These are phyloP conservation scores for Orycteropus afer DNA, from an alignment of 2,113 vertebrate genomes.

Conservation along the genomic window DNA sequence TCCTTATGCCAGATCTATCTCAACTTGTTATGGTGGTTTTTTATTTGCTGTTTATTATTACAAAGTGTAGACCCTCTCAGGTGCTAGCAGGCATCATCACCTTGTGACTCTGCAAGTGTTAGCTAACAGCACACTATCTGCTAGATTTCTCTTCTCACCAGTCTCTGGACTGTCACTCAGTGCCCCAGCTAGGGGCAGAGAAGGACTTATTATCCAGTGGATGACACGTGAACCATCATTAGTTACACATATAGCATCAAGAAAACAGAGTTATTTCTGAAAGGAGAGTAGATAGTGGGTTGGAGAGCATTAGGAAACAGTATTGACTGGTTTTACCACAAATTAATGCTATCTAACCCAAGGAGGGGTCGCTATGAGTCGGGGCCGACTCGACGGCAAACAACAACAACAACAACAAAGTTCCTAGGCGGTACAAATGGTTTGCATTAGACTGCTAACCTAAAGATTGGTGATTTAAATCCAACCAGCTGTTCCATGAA, in stretches of 20 bases:
- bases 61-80: fast-evolving
- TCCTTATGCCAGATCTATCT: neutral
- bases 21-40: neutral
- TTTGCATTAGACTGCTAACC: no score
- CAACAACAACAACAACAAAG: no score
- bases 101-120: fast-evolving
- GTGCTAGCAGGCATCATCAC: neutral
- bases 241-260: neutral
- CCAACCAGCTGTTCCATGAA: no score
- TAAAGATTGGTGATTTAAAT: no score
- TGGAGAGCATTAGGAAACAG: neutral
- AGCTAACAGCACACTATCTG: neutral
- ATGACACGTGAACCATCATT: fast-evolving
- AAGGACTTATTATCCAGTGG: neutral
- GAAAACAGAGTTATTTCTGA: neutral
- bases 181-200: neutral
- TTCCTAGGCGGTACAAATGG: no score
- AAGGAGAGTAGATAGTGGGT: neutral
- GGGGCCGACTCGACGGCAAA: no score
- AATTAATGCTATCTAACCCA: neutral
- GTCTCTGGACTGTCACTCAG: neutral
- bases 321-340: neutral
- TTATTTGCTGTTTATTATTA: neutral
- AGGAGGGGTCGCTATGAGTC: no score
- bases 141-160: neutral